A percentile compares a stretch with the other conserved stretches of the same genome.
These are phyloP conservation scores for Microcebus jonahi DNA, from an alignment of 2,113 vertebrate genomes.

Conservation along the genomic window DNA sequence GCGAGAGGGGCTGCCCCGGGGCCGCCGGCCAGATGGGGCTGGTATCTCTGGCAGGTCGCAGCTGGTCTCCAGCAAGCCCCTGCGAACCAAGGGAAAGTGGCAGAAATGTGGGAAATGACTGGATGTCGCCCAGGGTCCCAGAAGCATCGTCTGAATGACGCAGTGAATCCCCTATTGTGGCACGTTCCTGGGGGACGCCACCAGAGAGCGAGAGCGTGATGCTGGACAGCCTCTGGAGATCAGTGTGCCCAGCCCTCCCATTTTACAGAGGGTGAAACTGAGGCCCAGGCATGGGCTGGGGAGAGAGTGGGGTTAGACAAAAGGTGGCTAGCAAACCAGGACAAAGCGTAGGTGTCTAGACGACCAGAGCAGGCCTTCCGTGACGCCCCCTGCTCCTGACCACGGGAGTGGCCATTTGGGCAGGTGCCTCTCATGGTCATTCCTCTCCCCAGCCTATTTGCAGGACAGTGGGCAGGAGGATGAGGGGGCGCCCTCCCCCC, in stretches of 20 bases:
- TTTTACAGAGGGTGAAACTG: not conserved
- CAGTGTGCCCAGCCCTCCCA: not conserved
- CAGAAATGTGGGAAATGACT: not conserved
- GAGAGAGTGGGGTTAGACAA: not conserved
- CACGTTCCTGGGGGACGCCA: not conserved
- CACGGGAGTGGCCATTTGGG: rapidly evolving
- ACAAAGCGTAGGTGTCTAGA: not conserved
- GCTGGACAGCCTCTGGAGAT: not conserved
- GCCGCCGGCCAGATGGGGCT: not conserved
- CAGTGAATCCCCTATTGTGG: not conserved
- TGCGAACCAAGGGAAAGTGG: not conserved
- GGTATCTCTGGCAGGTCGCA: conserved; percentile 3
- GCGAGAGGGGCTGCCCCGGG: not conserved
- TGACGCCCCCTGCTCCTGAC: no score
- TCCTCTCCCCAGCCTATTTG: not conserved
- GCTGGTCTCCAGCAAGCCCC: not conserved
- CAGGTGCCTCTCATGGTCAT: not conserved
- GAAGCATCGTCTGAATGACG: not conserved
- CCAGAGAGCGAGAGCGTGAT: not conserved
- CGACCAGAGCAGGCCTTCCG: not conserved
- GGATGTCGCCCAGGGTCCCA: not conserved
- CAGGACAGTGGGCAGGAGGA: not conserved
- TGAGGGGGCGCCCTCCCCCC: no score
- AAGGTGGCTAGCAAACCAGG: not conserved
- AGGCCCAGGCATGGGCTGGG: rapidly evolving